Base-by-base conservation (phyloP, 2,888 invertebrate genomes). In the Andrena bucephala region DNA sequence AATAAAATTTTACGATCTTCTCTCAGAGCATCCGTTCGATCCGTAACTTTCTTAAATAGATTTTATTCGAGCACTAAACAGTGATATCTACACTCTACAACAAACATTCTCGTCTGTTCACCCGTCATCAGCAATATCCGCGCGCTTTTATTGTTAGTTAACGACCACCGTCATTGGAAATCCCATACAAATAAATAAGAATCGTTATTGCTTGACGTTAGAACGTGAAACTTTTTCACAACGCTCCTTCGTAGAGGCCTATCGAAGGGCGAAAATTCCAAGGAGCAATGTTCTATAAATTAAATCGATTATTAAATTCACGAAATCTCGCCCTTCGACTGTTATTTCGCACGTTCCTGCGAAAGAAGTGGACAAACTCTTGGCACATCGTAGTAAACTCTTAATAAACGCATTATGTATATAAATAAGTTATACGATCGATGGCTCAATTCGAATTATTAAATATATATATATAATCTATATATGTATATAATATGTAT, bases 61-160 rank as follows among this genome's bases (percentile, higher is more conserved):
- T 90, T 90, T 90, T 91, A 91, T 91, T 91, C 89, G 87, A 86
- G 88, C 86, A 89, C 90, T 91, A 92, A 90, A 90, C 90, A 89
- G 81, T 87, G 73, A 90, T 84, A 84, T 89, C 89, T 91, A 91
- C 87, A 80, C 71, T 87, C 89, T 91, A 91, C 85, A 87, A 88
- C 78, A 85, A 89, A 76, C 86, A 86, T 62, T 4, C 67, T 50
- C 24, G 73, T 62, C 69, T 74, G 71, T 60, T 52, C 66, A 52
- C 52, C 71, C 66, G 60, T 72, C 57, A 54, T 77, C 72, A 73
- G 52, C 76, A 66, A 29, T 29, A 57, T 48, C 36, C 54, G 68
- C 78, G 54, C 62, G 33, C 59, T 29, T 80, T 84, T 74, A 74
- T 79, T 69, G 31, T 74, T 78, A 67, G 67, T 57, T 52, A 74